Conservation (phyloP, 2,888 invertebrate species). For the Amphimallon solstitiale region DNA sequence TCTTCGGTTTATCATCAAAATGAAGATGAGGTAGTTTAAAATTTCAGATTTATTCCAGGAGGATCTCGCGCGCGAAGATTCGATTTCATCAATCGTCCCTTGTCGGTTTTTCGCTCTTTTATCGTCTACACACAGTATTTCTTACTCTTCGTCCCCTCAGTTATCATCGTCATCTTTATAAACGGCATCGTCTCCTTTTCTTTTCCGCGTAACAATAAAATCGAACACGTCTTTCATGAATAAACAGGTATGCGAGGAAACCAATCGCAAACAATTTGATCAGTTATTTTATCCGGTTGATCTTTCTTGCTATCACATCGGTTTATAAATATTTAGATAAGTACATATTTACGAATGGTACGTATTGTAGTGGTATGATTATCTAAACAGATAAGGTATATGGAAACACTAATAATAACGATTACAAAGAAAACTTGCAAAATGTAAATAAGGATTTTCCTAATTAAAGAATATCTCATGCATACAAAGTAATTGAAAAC, state of each 20-base stretch:
- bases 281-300: neutral
- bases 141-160: neutral
- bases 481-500: too few relatives aligned
- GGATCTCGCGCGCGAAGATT: constrained; percentile 15
- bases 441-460: too few relatives aligned
- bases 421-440: too few relatives aligned
- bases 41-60: constrained; percentile 37
- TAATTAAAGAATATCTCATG: too few relatives aligned
- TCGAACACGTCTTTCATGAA: constrained; percentile 22
- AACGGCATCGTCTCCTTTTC: constrained; percentile 10
- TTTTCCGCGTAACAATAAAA: constrained; percentile 34
- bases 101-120: constrained; percentile 10
- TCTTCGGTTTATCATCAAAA: constrained; percentile 39
- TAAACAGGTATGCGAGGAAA: constrained; percentile 3
- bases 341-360: too few relatives aligned
- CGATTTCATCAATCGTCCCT: neutral
- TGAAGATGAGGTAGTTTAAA: constrained; percentile 40
- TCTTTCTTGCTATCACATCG: too few relatives aligned
- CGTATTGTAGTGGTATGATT: too few relatives aligned
- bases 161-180: neutral
- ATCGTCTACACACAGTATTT: neutral
- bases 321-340: too few relatives aligned
- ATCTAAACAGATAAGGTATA: too few relatives aligned
- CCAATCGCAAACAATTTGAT: constrained; percentile 7
- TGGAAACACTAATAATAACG: too few relatives aligned